These are phyloP conservation scores for Ceratotherium simum DNA, from an alignment of 2,113 vertebrate genomes.

Conservation along the genomic window DNA sequence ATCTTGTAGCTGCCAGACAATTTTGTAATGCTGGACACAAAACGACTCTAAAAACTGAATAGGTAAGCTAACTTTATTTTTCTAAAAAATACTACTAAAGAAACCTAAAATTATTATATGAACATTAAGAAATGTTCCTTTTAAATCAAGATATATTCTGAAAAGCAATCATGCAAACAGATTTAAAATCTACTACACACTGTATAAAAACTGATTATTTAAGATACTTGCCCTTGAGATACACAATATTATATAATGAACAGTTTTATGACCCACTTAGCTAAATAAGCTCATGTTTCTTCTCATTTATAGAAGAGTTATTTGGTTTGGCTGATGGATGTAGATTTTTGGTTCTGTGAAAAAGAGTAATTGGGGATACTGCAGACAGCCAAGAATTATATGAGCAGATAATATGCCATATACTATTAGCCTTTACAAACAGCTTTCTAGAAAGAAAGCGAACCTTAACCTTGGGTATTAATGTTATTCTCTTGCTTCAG, in stretches of 20 bases:
- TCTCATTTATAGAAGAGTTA: conserved; percentile 66
- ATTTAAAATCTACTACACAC: conserved; percentile 32
- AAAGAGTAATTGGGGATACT: conserved; percentile 44
- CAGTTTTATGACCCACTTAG: conserved; percentile 70
- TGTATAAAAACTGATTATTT: conserved; percentile 53
- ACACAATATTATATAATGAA: conserved; percentile 55
- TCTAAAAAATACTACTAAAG: conserved; percentile 33
- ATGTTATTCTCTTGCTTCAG: conserved; percentile 49
- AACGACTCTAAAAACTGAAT: conserved; percentile 40
- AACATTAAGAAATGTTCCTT: conserved; percentile 15
- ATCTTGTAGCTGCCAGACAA: conserved; percentile 41
- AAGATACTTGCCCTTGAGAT: conserved; percentile 48
- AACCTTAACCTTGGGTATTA: neutral
- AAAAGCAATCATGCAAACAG: conserved; percentile 53
- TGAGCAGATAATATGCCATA: neutral
- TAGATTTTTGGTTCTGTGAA: conserved; percentile 55
- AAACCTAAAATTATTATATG: conserved; percentile 40
- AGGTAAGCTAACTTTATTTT: conserved; percentile 43
- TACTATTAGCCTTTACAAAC: conserved; percentile 43
- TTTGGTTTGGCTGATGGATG: conserved; percentile 53
- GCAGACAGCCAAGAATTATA: conserved; percentile 60
- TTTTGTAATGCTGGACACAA: conserved; percentile 42
- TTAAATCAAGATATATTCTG: conserved; percentile 41
- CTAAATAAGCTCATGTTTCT: conserved; percentile 64
- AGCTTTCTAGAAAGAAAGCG: neutral